Evolutionary conservation across 92 coral and sea anemone species (phyloP).

Genomic region (Phymanthus crucifer): DNA sequence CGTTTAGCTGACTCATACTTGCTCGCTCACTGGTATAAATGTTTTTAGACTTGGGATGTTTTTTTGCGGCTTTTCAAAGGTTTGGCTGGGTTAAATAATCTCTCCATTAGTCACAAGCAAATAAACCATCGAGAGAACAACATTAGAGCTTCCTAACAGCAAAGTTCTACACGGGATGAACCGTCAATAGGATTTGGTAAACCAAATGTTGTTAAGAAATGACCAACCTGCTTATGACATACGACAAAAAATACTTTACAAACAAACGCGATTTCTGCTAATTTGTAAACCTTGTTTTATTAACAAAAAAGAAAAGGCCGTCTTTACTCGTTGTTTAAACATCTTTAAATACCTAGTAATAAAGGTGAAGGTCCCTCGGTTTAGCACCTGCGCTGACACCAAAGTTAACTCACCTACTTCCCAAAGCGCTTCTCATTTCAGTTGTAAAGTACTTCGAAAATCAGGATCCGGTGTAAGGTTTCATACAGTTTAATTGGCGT

Average conservation of each 20-base stretch:
- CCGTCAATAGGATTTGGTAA: neutral
- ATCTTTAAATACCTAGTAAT: neutral
- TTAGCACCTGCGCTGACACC: constrained; percentile 19
- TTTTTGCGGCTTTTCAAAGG: constrained; percentile 5
- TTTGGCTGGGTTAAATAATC: neutral
- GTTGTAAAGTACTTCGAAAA: constrained; percentile 15
- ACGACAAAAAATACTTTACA: neutral
- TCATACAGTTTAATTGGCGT: constrained; percentile 26
- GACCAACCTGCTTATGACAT: neutral
- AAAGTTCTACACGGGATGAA: neutral
- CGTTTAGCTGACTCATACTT: neutral
- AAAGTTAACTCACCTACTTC: neutral
- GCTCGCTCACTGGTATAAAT: neutral
- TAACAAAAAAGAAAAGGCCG: neutral
- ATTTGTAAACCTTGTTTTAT: neutral
- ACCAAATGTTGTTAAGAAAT: neutral
- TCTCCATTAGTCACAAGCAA: neutral
- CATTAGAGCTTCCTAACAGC: neutral
- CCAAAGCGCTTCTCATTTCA: constrained; percentile 29
- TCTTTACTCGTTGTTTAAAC: neutral
- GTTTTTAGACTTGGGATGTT: neutral
- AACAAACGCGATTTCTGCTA: neutral
- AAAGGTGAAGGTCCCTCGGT: neutral
- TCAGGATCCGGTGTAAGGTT: constrained; percentile 27
- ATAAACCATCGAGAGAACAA: neutral